Percentiles rank a stretch among this genome's conserved stretches.
Conservation (phyloP, 2,888 invertebrate species). For the Parnassius orleans region DNA sequence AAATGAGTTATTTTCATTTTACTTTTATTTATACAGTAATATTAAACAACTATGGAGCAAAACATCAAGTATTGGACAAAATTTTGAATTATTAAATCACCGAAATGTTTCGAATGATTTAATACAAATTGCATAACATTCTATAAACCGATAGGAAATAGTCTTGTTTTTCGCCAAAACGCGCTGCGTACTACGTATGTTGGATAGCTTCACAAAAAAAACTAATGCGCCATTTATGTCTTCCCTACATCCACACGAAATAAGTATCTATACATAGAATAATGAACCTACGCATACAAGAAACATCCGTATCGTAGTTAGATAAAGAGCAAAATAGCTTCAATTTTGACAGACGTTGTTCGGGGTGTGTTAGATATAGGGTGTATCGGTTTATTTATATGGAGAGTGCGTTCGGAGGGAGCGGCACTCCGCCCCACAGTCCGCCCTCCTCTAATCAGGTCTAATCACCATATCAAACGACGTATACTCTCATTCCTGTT, state of each 20-base stretch:
- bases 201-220: slow-evolving; percentile 64
- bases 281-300: slow-evolving; percentile 18
- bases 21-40: too few relatives aligned
- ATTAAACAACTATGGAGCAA: too few relatives aligned
- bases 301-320: slow-evolving; percentile 31
- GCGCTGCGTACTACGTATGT: slow-evolving; percentile 56
- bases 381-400: slow-evolving; percentile 77
- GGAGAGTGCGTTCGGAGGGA: slow-evolving; percentile 71
- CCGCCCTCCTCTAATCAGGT: slow-evolving; percentile 75
- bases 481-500: slow-evolving; percentile 74
- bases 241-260: slow-evolving; percentile 44
- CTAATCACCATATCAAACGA: slow-evolving; percentile 82
- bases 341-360: slow-evolving; percentile 45
- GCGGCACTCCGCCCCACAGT: slow-evolving; percentile 43
- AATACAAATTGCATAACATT: slow-evolving; percentile 48
- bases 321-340: slow-evolving; percentile 29
- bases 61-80: too few relatives aligned
- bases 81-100: too few relatives aligned
- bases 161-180: slow-evolving; percentile 71
- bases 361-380: slow-evolving; percentile 50
- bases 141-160: slow-evolving; percentile 58
- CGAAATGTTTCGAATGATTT: slow-evolving; percentile 15
- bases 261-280: slow-evolving; percentile 32
- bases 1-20: too few relatives aligned
- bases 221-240: slow-evolving; percentile 74